Evolutionary conservation across 1,140 invertebrate genomes (phyloP).

Genomic region (Drosophila ohnishii): DNA sequence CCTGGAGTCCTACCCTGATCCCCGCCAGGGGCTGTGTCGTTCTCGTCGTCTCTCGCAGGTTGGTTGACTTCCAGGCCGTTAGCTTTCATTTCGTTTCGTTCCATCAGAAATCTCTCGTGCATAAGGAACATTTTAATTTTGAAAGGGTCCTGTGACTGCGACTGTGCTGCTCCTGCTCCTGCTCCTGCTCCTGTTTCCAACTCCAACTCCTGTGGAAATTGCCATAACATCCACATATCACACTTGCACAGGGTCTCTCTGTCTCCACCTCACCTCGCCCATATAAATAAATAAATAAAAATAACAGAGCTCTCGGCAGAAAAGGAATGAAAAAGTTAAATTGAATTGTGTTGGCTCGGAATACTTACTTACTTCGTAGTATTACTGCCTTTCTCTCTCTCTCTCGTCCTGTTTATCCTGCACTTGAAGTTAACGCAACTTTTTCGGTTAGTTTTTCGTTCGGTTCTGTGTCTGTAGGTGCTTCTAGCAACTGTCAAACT

Average conservation of each 20-base stretch:
- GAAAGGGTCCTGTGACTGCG: conserved; percentile 45
- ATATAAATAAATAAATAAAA: conserved; percentile 62
- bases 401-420: conserved; percentile 32
- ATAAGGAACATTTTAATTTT: conserved; percentile 79
- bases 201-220: conserved; percentile 63
- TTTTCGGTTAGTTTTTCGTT: conserved; percentile 50
- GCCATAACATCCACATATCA: conserved; percentile 70
- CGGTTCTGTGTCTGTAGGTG: conserved; percentile 45
- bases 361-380: conserved; percentile 55
- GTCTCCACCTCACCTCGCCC: conserved; percentile 24
- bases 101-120: conserved; percentile 78
- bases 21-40: conserved; percentile 6
- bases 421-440: conserved; percentile 72
- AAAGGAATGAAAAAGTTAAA: conserved; percentile 77
- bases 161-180: background rate
- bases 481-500: conserved; percentile 68
- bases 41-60: conserved; percentile 44
- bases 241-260: conserved; percentile 37
- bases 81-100: conserved; percentile 70
- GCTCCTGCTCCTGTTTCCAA: conserved; percentile 14
- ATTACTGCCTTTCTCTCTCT: conserved; percentile 6
- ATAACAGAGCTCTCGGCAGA: conserved; percentile 62
- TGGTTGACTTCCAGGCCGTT: conserved; percentile 73
- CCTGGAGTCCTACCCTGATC: background rate
- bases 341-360: conserved; percentile 75